Evolutionary conservation across 2,113 vertebrate species (phyloP).

Genomic region (Tor tambroides): DNA sequence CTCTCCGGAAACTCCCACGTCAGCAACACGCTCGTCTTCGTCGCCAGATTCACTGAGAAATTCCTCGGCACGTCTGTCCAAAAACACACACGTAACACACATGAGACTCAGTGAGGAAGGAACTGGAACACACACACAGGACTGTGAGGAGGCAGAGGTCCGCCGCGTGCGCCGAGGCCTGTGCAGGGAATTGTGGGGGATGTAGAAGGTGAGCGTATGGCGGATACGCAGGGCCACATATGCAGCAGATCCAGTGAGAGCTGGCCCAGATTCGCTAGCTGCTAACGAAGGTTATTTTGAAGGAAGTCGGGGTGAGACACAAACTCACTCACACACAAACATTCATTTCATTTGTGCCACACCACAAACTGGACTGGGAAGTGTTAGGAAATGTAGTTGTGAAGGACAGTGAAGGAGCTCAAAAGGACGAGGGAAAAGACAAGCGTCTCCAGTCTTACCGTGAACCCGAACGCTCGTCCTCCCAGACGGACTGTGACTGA

Average conservation of each 20-base stretch:
- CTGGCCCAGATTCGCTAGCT: constrained; percentile 50
- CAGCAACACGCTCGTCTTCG: constrained; percentile 92
- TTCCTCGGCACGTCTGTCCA: constrained; percentile 93
- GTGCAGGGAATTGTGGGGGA: constrained; percentile 60
- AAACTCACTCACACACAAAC: constrained; percentile 3
- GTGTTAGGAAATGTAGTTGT: constrained; percentile 54
- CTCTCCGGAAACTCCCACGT: constrained; percentile 98
- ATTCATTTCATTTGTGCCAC: constrained; percentile 53
- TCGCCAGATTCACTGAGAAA: constrained; percentile 96
- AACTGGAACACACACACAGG: neutral
- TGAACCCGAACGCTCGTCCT: neutral
- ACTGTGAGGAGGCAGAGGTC: neutral
- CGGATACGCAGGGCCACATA: neutral
- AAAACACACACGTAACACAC: constrained; percentile 50
- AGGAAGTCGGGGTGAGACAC: constrained; percentile 57
- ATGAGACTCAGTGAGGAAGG: neutral
- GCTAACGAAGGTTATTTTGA: constrained; percentile 34
- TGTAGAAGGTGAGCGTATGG: constrained; percentile 69
- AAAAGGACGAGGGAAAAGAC: constrained; percentile 51
- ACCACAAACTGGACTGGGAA: constrained; percentile 51
- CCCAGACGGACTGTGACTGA: constrained; percentile 51
- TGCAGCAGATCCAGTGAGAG: constrained; percentile 38
- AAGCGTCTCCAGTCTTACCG: constrained; percentile 63
- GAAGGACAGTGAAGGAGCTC: constrained; percentile 54
- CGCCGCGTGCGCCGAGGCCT: neutral